These are phyloP conservation scores for Leptinotarsa lineolata DNA, from an alignment of 1,140 invertebrate species.

Conservation along the genomic window DNA sequence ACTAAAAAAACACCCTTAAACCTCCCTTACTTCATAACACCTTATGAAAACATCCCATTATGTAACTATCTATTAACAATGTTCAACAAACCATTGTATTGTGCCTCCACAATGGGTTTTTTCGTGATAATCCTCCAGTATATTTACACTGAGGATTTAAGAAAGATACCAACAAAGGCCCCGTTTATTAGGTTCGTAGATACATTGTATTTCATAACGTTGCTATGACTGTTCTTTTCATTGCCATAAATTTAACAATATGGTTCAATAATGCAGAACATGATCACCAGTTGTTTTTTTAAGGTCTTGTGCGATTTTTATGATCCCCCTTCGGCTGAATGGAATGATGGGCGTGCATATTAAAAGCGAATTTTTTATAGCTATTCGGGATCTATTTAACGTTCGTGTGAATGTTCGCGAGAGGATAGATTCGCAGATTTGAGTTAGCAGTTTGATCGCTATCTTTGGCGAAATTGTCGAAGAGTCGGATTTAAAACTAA, in stretches of 20 bases:
- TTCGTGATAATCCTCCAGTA: slow-evolving; percentile 37
- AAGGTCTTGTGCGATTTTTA: slow-evolving; percentile 22
- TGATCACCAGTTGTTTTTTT: slow-evolving; percentile 37
- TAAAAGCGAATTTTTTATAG: slow-evolving; percentile 28
- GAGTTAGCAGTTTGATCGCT: background rate
- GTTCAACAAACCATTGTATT: slow-evolving; percentile 45
- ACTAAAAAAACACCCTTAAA: slow-evolving; percentile 34
- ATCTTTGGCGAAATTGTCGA: too few relatives aligned
- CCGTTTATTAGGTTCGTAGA: slow-evolving; percentile 39
- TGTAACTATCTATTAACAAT: slow-evolving; percentile 50
- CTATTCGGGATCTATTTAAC: background rate
- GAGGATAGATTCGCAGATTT: background rate
- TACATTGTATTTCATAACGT: slow-evolving; percentile 36
- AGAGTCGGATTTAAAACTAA: too few relatives aligned
- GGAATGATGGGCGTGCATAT: slow-evolving; percentile 39
- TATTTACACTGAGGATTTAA: slow-evolving; percentile 45
- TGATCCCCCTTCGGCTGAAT: slow-evolving; percentile 11
- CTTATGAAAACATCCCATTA: slow-evolving; percentile 52
- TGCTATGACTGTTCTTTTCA: slow-evolving; percentile 39
- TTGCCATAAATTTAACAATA: slow-evolving; percentile 27
- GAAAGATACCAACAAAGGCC: slow-evolving; percentile 32
- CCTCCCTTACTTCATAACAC: slow-evolving; percentile 42
- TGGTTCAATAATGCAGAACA: slow-evolving; percentile 18
- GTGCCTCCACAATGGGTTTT: slow-evolving; percentile 43
- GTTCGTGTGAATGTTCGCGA: slow-evolving; percentile 11